Base-by-base conservation (phyloP, 2,797 vertebrate genomes). In the Momotus momota region DNA sequence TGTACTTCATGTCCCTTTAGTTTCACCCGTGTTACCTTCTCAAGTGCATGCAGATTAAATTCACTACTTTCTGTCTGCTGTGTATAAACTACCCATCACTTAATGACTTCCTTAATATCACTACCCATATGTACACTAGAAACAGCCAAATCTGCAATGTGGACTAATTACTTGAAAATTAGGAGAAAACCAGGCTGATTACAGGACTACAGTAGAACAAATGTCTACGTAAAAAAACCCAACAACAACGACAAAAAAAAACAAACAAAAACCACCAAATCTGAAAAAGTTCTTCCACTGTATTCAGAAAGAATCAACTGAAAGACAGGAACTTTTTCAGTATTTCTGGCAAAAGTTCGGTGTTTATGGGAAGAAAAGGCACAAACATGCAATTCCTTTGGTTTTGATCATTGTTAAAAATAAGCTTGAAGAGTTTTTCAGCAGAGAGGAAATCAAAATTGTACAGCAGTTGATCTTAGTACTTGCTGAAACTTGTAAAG, bases 401-500 rank as follows among this genome's bases (percentile, higher is more conserved):
- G 67, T 82, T 88, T 73, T 85, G 57, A 87, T 54, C 38, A 22
- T 22, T 66, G 55, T 33, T 81, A 58, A 88, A 62, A 48, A 55
- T 14, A 86, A 75, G 35, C 43, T 57, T 52, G 17, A 86, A 45
- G 45, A 78, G 29, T 38, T 93, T 49, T 61, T 82, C 86, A 90
- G 80, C 67, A 74, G n/a, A 94, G 38, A 60, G 73, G 67, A 95
- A 96, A 74, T 48, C 3, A 92, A 88, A 90, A 52, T 33, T 49
- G 51, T 40, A 77, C 67, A 96, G 29, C 46, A 21, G 45, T 40
- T 84, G 35, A 65, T 61, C 95, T 77, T 60, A 61, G 82, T 65
- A 86, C 90, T 79, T 96, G 96, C 67, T 93, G 88, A 41, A 93
- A 97, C 96, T 86, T 95, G 96, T 54, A 49, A 77, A 84, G 91